These are phyloP conservation scores for Astreopora myriophthalma DNA, from an alignment of 64 coral and sea anemone species.

Conservation along the genomic window DNA sequence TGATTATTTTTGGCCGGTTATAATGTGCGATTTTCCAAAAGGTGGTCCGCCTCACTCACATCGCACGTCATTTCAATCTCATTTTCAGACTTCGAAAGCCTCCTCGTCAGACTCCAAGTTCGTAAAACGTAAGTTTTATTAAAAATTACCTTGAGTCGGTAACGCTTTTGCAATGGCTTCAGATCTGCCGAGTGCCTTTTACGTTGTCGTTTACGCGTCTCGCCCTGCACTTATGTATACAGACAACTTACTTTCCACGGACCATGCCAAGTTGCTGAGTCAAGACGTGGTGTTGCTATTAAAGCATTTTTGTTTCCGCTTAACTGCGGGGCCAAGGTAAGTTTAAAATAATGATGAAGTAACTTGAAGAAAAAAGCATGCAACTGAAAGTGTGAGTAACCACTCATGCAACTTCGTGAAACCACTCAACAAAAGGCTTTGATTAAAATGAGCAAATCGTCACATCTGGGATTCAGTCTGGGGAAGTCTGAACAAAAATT, in stretches of 20 bases:
- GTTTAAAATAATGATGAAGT: not conserved
- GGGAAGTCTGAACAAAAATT: not conserved
- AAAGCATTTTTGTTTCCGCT: conserved; percentile 96
- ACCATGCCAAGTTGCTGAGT: conserved; percentile 86
- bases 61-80: not conserved
- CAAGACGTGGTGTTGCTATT: conserved; percentile 94
- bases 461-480: too few species aligned
- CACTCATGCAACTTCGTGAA: too few species aligned
- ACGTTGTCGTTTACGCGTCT: not conserved
- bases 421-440: too few species aligned
- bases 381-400: too few species aligned
- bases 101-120: conserved; percentile 74
- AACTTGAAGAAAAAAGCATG: not conserved
- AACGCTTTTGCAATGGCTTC: not conserved
- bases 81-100: conserved; percentile 72
- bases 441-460: not conserved
- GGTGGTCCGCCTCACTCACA: too few species aligned
- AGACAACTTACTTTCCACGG: conserved; percentile 73
- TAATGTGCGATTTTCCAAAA: not conserved
- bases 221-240: not conserved
- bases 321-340: conserved; percentile 95
- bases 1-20: too few species aligned
- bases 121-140: conserved; percentile 73
- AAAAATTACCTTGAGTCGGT: too few species aligned
- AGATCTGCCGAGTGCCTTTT: not conserved